Evolutionary conservation across 2,797 vertebrate species (phyloP).

Genomic region (Molothrus ater): DNA sequence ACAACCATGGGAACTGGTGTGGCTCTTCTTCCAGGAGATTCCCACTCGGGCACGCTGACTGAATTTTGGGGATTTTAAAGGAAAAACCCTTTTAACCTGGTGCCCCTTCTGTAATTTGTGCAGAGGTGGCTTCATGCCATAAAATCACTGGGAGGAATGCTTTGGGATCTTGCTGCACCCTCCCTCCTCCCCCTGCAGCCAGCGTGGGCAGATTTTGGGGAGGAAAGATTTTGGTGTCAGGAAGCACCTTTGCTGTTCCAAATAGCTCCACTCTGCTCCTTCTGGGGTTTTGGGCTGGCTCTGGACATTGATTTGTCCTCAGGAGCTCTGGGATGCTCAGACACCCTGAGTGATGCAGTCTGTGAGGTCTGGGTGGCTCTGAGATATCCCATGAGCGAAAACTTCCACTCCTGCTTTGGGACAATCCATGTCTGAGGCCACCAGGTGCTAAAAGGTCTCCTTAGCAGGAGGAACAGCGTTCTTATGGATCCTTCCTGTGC

Average conservation of each 20-base stretch:
- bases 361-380: slow-evolving; percentile 21
- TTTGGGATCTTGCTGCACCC: neutral
- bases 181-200: neutral
- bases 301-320: fast-evolving
- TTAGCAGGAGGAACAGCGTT: neutral
- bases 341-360: neutral
- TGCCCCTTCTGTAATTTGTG: neutral
- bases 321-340: neutral
- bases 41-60: fast-evolving
- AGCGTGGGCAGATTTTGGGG: fast-evolving
- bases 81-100: neutral
- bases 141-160: neutral
- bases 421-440: neutral
- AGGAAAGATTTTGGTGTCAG: too few relatives aligned
- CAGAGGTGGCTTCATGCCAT: neutral
- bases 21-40: neutral
- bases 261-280: neutral
- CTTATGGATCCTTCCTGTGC: neutral
- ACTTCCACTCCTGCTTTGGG: neutral
- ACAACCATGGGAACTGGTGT: neutral
- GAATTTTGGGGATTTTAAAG: neutral
- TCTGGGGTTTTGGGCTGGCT: neutral
- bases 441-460: neutral
- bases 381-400: neutral
- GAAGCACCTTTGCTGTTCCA: neutral